Base-by-base conservation (phyloP, 2,113 vertebrate species). In the Corydoras sp. region DNA sequence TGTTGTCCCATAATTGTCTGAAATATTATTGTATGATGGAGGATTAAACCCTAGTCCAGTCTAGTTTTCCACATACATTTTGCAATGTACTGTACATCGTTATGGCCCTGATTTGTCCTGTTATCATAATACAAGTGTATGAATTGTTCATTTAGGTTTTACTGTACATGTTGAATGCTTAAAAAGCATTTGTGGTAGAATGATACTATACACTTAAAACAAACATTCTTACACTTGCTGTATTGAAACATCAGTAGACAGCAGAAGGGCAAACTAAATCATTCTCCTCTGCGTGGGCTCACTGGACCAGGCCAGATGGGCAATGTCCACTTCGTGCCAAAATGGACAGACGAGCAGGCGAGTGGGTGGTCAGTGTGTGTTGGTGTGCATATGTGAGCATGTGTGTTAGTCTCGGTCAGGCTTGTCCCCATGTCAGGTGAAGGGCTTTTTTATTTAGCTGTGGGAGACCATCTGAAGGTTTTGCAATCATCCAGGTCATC, bases 361-460 rank as follows among this genome's bases (percentile, higher is more conserved):
- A 77, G 75, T 5, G 18, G 75, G 78, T 63, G 58, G 69, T 63
- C 51, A 18, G 15, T 30, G 54, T 55, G 43, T 66, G 70, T 56
- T 65, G 49, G 56, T 69, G 43, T 18, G 29, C 30, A 69, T 59
- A 56, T 48, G 74, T 67, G 62, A 10, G 18, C 60, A 58, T 59
- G 49, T 68, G 58, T 50, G 73, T 65, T 51, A 58, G 58, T 32
- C 62, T 62, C 51, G 35, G 4, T 43, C 2, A 43, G 35, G 7
- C 7, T 48, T 53, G 74, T 66, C 53, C 60, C 51, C 2, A 89
- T 94, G 90, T 93, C 93, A 81, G 88, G 91, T 88, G 92, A 96
- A 90, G 94, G 94, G 80, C 92, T 95, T 86, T 91, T 58, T 90
- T 83, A 92, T 68, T 68, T 14, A 88, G 90, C 92, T 77, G 92